Conservation (phyloP, 2,888 invertebrate species). For the Agriopis aurantiaria region DNA sequence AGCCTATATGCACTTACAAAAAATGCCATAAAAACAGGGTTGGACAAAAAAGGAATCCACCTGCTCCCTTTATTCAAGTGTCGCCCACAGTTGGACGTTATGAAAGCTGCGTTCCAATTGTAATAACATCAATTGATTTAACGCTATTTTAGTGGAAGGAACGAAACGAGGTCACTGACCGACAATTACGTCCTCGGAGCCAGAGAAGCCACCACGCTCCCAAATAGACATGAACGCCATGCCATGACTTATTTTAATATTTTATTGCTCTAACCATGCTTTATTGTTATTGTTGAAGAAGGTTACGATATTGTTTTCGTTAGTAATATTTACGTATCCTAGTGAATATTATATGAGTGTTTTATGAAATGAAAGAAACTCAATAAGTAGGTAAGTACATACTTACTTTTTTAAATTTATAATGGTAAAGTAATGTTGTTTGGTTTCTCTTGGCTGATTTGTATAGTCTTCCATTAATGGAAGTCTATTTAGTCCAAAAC, state of each 20-base stretch:
- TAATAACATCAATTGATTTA: slow-evolving; percentile 86
- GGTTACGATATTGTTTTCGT: slow-evolving; percentile 17
- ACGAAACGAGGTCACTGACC: slow-evolving; percentile 82
- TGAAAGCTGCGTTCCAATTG: slow-evolving; percentile 80
- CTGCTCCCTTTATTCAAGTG: slow-evolving; percentile 55
- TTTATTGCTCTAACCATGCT: slow-evolving; percentile 44
- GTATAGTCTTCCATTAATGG: too few relatives aligned
- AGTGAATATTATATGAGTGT: slow-evolving; percentile 1
- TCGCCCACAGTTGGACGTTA: slow-evolving; percentile 68
- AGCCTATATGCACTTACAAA: slow-evolving; percentile 19
- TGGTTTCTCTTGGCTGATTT: not conserved
- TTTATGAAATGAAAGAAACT: not conserved
- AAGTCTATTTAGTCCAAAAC: too few relatives aligned
- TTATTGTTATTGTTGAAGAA: slow-evolving; percentile 37
- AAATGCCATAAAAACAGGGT: slow-evolving; percentile 40
- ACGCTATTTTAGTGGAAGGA: slow-evolving; percentile 84
- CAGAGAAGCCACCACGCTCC: slow-evolving; percentile 61
- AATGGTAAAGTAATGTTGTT: not conserved
- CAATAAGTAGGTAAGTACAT: not conserved
- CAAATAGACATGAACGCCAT: slow-evolving; percentile 52
- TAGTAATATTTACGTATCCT: slow-evolving; percentile 1
- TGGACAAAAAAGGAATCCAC: slow-evolving; percentile 59
- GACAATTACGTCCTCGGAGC: slow-evolving; percentile 83
- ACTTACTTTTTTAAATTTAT: not conserved
- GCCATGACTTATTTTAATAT: slow-evolving; percentile 48